Evolutionary conservation across 1,140 invertebrate species (phyloP), one percentile per base, ranked within the genome.

Genomic region (Drosophila nigrodunni): DNA sequence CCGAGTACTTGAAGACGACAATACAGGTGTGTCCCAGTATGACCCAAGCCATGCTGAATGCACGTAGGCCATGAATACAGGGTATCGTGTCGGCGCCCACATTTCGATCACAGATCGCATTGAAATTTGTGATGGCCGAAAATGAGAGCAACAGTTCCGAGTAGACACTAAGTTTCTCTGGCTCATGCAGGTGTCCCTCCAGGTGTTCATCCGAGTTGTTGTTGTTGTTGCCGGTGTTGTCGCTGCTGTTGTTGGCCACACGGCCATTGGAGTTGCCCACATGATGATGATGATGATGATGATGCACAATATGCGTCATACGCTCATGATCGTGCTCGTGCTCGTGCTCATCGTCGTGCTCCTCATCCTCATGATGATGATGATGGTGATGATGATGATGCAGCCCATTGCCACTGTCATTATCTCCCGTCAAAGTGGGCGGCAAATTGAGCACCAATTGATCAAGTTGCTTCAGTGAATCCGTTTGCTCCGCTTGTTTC

Each of bases 31-130:
- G 97, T 0, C 97, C 97, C 2, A 98, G 94, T 49, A 99, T 97
- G 0, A 98, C 97, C 98, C 98, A 98, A 7, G 95, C 95, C 97
- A 98, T 98, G 76, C 97, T 97, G 43, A 98, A 94, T 0, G 96
- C 95, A 4, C 96, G 94, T 0, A 98, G 93, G 1, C 97, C 97
- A 78, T 98, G 97, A 39, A 98, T 94, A 7, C 95, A 96, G 54
- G 96, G 95, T 60, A 97, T 96, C 0, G 96, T 97, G 80, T 97
- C 96, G 6, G 95, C 94, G 3, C 96, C 96, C 7, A 97, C 96
- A 6, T 94, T 94, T 66, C 95, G 93, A 90, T 97, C 96, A 82
- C 96, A 96, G 77, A 97, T 97, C 49, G 95, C 95, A 78, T 94
- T 94, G 78, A 97, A 93, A 83, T 97, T 97, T 30, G 95, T 94